Conservation (phyloP, 64 coral and sea anemone genomes). For the Montipora cactus region DNA sequence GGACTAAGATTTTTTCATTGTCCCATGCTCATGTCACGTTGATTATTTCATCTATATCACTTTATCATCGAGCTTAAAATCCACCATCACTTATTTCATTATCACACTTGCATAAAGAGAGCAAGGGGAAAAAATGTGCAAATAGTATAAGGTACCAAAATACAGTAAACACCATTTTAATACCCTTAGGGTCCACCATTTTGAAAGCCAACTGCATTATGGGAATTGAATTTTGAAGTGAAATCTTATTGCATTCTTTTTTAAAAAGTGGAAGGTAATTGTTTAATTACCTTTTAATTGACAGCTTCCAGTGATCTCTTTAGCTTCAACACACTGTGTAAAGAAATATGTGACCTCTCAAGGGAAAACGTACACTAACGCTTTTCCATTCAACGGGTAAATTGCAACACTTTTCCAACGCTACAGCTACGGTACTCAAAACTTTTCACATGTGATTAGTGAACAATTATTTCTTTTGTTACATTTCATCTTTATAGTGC, state of each 20-base stretch:
- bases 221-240: neutral
- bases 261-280: neutral
- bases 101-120: neutral
- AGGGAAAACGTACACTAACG: too few relatives aligned
- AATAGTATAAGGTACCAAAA: neutral
- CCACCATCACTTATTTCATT: neutral
- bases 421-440: too few relatives aligned
- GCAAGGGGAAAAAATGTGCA: neutral
- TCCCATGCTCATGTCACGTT: neutral
- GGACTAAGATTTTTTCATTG: too few relatives aligned
- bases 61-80: neutral
- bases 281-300: neutral
- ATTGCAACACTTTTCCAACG: too few relatives aligned
- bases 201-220: neutral
- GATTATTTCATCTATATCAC: conserved; percentile 5
- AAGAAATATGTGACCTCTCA: too few relatives aligned
- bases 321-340: neutral
- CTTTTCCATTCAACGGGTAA: too few relatives aligned
- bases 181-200: neutral
- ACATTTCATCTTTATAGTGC: too few relatives aligned
- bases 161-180: neutral
- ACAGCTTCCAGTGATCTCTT: neutral
- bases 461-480: too few relatives aligned
- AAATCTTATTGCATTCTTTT: neutral
- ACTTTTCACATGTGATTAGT: too few relatives aligned